Percentiles rank a stretch among this genome's conserved stretches.
phyloP scores from a whole-genome alignment of 2,113 vertebrate species.

The Chunga burmeisteri region DNA sequence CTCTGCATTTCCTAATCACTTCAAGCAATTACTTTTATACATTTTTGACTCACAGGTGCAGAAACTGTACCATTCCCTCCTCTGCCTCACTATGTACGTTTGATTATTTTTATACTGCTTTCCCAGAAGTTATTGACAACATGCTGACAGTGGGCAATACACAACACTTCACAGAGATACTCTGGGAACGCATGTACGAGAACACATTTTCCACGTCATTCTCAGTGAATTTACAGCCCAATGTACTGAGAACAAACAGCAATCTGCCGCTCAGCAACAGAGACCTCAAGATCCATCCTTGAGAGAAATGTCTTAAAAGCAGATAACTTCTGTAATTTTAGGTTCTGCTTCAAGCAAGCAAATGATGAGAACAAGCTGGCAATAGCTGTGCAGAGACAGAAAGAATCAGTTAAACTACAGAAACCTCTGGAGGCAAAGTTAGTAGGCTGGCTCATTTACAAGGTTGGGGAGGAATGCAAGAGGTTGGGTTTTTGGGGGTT shows the following conservation, averaged over 20 bases:
- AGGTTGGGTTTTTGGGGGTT: background rate
- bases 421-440: background rate
- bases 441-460: background rate
- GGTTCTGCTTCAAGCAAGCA: slow-evolving; percentile 16
- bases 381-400: background rate
- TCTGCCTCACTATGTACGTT: background rate
- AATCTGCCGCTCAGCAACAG: background rate
- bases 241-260: slow-evolving; percentile 20
- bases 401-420: background rate
- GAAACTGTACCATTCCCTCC: background rate
- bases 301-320: slow-evolving; percentile 14
- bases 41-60: background rate
- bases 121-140: slow-evolving; percentile 17
- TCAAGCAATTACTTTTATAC: background rate
- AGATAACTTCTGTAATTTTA: background rate
- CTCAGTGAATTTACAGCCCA: slow-evolving; percentile 22
- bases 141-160: background rate
- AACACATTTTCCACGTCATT: background rate
- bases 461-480: background rate
- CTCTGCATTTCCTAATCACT: background rate
- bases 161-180: background rate
- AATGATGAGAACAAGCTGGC: background rate
- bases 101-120: slow-evolving; percentile 20
- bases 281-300: background rate
- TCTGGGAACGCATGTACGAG: background rate